Evolutionary conservation across 2,888 invertebrate species (phyloP), one percentile per base, ranked within the genome.

Genomic region (Rhingia campestris): DNA sequence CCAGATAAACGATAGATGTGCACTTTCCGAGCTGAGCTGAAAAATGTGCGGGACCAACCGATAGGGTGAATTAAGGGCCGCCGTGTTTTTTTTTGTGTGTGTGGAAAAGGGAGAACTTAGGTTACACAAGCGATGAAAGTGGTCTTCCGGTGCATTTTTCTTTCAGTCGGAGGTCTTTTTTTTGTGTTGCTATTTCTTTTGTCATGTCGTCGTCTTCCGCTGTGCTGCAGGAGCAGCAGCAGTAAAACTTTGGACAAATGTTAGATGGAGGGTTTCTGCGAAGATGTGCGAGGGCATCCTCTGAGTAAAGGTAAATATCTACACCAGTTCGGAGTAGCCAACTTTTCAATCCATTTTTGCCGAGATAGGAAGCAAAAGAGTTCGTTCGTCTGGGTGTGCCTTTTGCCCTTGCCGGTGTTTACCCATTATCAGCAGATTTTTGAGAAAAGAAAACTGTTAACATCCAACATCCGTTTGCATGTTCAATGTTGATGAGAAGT

Each of bases 401-500:
- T 81, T 67, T 72, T 53, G 12, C 61, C 67, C 49, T 47, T 58
- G 12, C 51, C 80, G 74, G 70, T 74, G 74, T 84, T 84, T 80
- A 49, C 70, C 84, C 84, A 84, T 84, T 84, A 84, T 84, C 84
- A 84, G 84, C 84, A 84, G 75, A 70, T 84, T 84, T 82, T 77
- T 80, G 39, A 14, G 54, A 64, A 80, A 79, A 64, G 64, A 74
- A 84, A 84, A 84, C 84, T 80, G 84, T 84, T 84, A 84, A 80
- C 84, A 80, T 84, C 70, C 59, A 84, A 84, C 84, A 84, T 84
- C 84, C 84, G 84, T 80, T 84, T 84, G 84, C 80, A 75, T 80
- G 74, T 80, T 80, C 66, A 70, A 84, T 75, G 66, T 75, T 70
- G 74, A 54, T 54, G 39, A 53, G 63, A 47, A 10, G 37, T 37